These are phyloP conservation scores for Cotesia vestalis DNA, from an alignment of 1,140 invertebrate species.

Conservation along the genomic window DNA sequence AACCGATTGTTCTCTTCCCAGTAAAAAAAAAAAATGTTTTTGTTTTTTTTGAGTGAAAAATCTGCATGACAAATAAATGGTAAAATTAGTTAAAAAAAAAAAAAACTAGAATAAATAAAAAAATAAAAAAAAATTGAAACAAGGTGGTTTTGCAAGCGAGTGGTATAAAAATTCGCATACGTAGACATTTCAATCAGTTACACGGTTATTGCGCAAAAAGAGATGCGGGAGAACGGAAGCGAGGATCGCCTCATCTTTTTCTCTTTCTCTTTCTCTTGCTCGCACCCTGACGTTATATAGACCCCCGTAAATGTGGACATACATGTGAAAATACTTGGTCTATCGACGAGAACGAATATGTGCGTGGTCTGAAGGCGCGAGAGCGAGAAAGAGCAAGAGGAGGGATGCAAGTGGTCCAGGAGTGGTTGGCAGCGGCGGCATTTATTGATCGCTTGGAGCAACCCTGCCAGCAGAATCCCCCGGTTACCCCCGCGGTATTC, in stretches of 20 bases:
- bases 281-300: neutral
- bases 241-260: neutral
- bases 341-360: slow-evolving; percentile 28
- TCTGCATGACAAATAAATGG: slow-evolving; percentile 19
- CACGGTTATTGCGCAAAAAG: slow-evolving; percentile 29
- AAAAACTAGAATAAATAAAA: neutral
- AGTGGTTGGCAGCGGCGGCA: slow-evolving; percentile 58
- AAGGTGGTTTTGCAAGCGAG: slow-evolving; percentile 12
- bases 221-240: neutral
- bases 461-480: slow-evolving; percentile 51
- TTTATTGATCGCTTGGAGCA: slow-evolving; percentile 63
- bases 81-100: slow-evolving; percentile 21
- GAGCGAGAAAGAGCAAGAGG: slow-evolving; percentile 28
- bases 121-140: neutral
- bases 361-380: slow-evolving; percentile 9
- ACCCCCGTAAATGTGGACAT: too few species aligned
- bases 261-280: neutral
- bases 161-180: slow-evolving; percentile 27
- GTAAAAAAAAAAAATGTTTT: slow-evolving; percentile 2
- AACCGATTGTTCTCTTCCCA: slow-evolving; percentile 11
- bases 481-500: slow-evolving; percentile 31
- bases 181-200: slow-evolving; percentile 32
- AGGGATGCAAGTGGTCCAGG: slow-evolving; percentile 45
- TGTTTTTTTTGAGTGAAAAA: neutral
- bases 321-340: slow-evolving; percentile 25